Percentiles rank a stretch among this genome's conserved stretches.
Evolutionary conservation across 2,888 invertebrate genomes (phyloP).

Genomic region (Heliconius charithonia): DNA sequence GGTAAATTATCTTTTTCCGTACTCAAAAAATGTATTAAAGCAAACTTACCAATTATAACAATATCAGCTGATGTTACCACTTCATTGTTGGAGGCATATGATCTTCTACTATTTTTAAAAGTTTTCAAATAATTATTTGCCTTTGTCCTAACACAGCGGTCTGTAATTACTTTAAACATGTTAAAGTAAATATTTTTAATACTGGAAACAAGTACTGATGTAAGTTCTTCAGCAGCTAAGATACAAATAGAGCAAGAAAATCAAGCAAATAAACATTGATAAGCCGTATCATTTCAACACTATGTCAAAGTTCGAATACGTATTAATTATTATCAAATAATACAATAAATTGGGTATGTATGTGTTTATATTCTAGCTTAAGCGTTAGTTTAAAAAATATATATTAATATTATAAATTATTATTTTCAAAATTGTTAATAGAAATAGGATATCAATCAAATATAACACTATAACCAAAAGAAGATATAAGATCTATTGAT

Average conservation of each 20-base stretch:
- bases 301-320: constrained; percentile 39
- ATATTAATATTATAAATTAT: not conserved
- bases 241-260: constrained; percentile 30
- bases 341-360: not conserved
- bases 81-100: constrained; percentile 60
- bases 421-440: too few species aligned
- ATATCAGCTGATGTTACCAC: constrained; percentile 87
- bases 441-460: too few species aligned
- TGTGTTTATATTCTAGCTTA: not conserved
- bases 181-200: constrained; percentile 44
- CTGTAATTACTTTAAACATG: constrained; percentile 72
- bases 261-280: constrained; percentile 39
- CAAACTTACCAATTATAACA: constrained; percentile 87
- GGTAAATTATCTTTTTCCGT: not conserved
- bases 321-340: constrained; percentile 31
- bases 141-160: constrained; percentile 58
- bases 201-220: constrained; percentile 21
- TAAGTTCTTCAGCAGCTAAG: constrained; percentile 23
- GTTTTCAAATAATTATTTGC: constrained; percentile 61
- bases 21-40: too few species aligned
- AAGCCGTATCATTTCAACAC: constrained; percentile 33
- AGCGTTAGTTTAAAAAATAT: not conserved
- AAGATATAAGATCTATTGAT: too few species aligned
- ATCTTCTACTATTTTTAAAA: constrained; percentile 55
- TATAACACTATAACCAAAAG: too few species aligned